phyloP scores from a whole-genome alignment of 2,113 vertebrate species.

The Mustela nigripes region DNA sequence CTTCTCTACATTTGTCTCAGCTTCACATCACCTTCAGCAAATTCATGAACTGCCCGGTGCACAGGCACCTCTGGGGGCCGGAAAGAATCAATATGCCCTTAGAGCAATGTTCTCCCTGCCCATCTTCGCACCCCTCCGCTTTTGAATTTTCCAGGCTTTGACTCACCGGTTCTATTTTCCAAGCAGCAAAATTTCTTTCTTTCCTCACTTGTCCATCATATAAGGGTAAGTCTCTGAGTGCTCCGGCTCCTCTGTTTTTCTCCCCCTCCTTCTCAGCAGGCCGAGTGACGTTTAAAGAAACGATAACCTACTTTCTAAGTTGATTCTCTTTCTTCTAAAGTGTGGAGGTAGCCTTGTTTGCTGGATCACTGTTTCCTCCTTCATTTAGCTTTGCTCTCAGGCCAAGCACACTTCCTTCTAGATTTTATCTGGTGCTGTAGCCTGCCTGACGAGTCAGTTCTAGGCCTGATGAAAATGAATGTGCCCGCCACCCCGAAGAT shows the following conservation, averaged over 20 bases:
- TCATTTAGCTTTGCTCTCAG: background rate
- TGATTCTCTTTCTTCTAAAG: background rate
- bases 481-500: background rate
- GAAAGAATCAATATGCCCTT: background rate
- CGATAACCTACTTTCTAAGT: constrained; percentile 23
- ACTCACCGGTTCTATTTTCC: background rate
- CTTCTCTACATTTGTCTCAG: background rate
- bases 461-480: background rate
- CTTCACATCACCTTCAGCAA: background rate
- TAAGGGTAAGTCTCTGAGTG: background rate
- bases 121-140: background rate
- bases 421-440: too few species aligned
- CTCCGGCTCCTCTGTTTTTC: background rate
- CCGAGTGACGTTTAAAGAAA: background rate
- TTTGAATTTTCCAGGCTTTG: background rate
- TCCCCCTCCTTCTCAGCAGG: background rate
- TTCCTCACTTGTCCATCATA: background rate
- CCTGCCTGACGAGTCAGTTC: background rate
- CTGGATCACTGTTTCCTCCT: background rate
- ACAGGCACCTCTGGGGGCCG: background rate
- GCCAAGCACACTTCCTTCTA: background rate
- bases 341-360: background rate
- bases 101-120: rapidly evolving
- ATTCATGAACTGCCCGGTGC: background rate
- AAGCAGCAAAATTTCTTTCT: background rate